Evolutionary conservation across 2,888 invertebrate genomes (phyloP), one percentile per base, ranked within the genome.

Genomic region (Drosophila greeni): DNA sequence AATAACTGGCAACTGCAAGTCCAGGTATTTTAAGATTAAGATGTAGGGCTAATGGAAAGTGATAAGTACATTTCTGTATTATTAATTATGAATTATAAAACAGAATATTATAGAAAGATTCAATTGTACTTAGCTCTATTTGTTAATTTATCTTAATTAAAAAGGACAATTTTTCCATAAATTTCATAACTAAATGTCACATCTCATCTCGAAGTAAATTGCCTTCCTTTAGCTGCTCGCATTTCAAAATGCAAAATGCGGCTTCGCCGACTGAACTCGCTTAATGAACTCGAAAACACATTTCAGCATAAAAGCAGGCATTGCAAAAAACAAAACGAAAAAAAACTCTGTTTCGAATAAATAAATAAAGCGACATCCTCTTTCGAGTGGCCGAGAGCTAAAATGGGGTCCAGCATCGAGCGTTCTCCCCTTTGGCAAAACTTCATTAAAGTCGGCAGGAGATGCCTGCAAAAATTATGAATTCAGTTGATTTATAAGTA

Each of bases 311-410:
- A 51, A 54, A 45, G 20, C 36, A 0, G 45, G 51, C 53, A 45
- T 51, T 48, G 54, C 54, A 47, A 43, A 29, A 64, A 62, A 57
- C 5, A 45, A 45, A 29, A 57, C 49, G 55, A 56, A 47, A 37
- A 56, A 47, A 24, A 64, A 57, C 56, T 20, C 58, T 36, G 43
- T 31, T 53, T 54, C 62, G 51, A 56, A 62, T 55, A 75, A 76
- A 76, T 69, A 78, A 79, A 81, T 72, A 47, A 45, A 47, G 66
- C 54, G 49, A 76, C 79, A 78, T 79, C 79, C 79, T 81, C 72
- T 74, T 73, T 75, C 45, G 58, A 43, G 51, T 66, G 64, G 60
- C 72, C 62, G 48, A 64, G 56, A 70, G 72, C 62, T 56, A 37
- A 33, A 20, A 37, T 60, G 60, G 70, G 73, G 60, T 40, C 18